Conservation (phyloP, 1,140 invertebrate genomes). For the Cataglyphis hispanica region DNA sequence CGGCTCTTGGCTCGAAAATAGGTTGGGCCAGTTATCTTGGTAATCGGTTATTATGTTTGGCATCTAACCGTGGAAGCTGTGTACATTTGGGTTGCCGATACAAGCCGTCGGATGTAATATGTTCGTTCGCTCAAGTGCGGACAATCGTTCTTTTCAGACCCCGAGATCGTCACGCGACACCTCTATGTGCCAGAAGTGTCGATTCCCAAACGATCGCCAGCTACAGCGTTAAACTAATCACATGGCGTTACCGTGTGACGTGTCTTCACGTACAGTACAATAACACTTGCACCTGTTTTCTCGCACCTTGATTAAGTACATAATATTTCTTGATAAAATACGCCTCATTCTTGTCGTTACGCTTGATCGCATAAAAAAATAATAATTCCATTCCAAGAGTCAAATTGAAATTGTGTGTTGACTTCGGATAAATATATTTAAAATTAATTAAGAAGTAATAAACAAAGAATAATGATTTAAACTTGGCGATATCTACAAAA, state of each 20-base stretch:
- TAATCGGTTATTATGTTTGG: conserved; percentile 86
- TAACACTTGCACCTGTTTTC: conserved; percentile 29
- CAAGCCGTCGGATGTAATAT: conserved; percentile 45
- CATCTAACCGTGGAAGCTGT: conserved; percentile 78
- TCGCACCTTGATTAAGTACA: not conserved
- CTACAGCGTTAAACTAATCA: not conserved
- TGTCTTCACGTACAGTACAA: conserved; percentile 20
- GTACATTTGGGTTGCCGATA: conserved; percentile 60
- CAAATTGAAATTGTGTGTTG: not conserved
- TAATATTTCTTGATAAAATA: not conserved
- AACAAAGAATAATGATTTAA: not conserved
- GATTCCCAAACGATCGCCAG: conserved; percentile 40
- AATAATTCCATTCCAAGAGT: not conserved
- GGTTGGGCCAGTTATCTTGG: conserved; percentile 83
- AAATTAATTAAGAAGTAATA: not conserved
- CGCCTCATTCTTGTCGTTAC: not conserved
- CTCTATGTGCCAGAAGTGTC: conserved; percentile 46
- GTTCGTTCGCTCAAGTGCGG: conserved; percentile 7
- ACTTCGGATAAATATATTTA: not conserved
- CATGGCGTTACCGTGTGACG: conserved; percentile 21
- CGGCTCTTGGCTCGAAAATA: conserved; percentile 84
- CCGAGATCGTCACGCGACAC: conserved; percentile 23
- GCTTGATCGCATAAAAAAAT: too few species aligned
- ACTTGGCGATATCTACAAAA: not conserved
- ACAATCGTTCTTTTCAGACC: conserved; percentile 45